Evolutionary conservation across 2,113 vertebrate species (phyloP).

Genomic region (Hydrochoerus hydrochaeris): DNA sequence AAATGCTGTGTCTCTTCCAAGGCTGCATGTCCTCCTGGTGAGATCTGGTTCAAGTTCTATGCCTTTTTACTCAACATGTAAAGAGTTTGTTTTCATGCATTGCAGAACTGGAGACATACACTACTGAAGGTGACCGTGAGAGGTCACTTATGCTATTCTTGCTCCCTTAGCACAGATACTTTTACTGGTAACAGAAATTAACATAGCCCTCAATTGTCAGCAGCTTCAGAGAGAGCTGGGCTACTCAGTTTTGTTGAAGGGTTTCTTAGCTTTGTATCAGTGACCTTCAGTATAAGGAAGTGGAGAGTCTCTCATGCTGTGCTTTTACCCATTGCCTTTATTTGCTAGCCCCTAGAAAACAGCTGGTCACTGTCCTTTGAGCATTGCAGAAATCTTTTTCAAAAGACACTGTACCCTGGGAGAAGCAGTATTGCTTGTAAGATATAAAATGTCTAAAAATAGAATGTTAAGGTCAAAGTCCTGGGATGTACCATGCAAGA

Average conservation of each 20-base stretch:
- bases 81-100: constrained; percentile 20
- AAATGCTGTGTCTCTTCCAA: background rate
- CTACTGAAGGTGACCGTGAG: background rate
- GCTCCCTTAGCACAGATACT: background rate
- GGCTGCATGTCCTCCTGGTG: background rate
- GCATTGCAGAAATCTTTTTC: constrained; percentile 41
- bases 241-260: background rate
- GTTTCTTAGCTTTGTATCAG: background rate
- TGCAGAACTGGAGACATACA: background rate
- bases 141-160: background rate
- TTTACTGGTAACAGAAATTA: constrained; percentile 21
- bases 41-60: background rate
- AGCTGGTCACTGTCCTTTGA: background rate
- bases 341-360: background rate
- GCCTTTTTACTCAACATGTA: background rate
- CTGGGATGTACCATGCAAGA: background rate
- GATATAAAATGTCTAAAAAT: constrained; percentile 45
- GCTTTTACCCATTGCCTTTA: background rate
- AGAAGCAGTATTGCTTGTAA: background rate
- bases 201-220: background rate
- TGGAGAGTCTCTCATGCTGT: background rate
- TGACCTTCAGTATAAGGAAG: background rate
- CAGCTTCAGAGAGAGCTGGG: background rate
- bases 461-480: background rate
- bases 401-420: background rate